Conservation (phyloP, 2,113 vertebrate genomes). For the Bufo bufo region DNA sequence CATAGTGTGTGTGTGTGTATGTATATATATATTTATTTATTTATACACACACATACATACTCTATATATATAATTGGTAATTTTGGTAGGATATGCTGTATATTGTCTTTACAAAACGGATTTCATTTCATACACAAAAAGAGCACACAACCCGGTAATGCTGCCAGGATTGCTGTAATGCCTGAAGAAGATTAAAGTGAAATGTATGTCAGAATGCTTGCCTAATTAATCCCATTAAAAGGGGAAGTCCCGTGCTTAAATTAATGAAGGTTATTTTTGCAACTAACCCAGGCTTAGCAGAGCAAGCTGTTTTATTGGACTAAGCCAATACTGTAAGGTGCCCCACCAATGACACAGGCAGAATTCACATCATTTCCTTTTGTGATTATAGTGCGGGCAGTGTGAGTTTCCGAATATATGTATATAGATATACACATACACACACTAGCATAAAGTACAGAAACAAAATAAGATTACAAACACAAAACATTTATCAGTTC, state of each 20-base stretch:
- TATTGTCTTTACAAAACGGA: background rate
- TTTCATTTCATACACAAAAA: conserved; percentile 1
- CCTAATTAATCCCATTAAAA: conserved; percentile 57
- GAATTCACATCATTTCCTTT: background rate
- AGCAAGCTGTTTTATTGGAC: conserved; percentile 38
- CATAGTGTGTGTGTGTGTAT: no score
- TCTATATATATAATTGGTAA: background rate
- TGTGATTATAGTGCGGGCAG: background rate
- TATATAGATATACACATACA: no score
- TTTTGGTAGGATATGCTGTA: background rate
- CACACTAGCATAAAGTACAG: no score
- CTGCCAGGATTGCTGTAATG: conserved; percentile 42
- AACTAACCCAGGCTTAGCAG: conserved; percentile 46
- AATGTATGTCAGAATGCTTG: conserved; percentile 57
- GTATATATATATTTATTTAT: no score
- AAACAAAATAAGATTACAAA: no score
- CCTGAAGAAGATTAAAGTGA: conserved; percentile 55
- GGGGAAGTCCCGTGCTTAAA: conserved; percentile 56
- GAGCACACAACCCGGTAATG: conserved; percentile 20
- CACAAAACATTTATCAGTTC: no score
- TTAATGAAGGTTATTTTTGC: conserved; percentile 54
- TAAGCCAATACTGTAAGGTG: conserved; percentile 33
- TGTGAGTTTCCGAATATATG: background rate
- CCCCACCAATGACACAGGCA: background rate
- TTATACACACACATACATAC: no score